Evolutionary conservation across 2,888 invertebrate genomes (phyloP).

Genomic region (Stramonita haemastoma): DNA sequence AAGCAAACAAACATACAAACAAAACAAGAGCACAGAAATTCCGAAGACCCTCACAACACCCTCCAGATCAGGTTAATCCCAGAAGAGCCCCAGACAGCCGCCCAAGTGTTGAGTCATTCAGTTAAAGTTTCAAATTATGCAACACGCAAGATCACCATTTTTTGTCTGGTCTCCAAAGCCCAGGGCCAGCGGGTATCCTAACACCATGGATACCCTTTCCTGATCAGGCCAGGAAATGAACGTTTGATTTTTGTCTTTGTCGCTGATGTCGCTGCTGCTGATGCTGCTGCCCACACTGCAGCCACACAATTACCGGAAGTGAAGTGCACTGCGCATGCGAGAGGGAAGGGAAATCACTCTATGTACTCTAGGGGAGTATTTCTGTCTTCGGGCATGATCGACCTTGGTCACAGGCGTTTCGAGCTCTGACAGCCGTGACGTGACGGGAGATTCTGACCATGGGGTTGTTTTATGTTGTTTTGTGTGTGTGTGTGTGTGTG

Average conservation of each 20-base stretch:
- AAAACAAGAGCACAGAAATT: too few species aligned
- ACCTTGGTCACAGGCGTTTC: not conserved
- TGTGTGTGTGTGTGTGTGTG: too few species aligned
- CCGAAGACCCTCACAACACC: too few species aligned
- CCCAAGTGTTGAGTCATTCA: conserved; percentile 9
- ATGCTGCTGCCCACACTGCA: not conserved
- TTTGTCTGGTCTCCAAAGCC: not conserved
- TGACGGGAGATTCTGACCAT: too few species aligned
- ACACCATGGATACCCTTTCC: not conserved
- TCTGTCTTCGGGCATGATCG: not conserved
- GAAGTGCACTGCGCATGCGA: not conserved
- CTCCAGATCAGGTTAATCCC: too few species aligned
- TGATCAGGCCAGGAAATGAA: conserved; percentile 8
- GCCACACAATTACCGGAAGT: not conserved
- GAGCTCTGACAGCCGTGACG: too few species aligned
- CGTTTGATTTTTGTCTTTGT: not conserved
- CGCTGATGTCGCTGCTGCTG: not conserved
- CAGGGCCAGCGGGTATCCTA: not conserved
- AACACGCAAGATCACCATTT: conserved; percentile 1
- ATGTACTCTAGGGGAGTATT: not conserved
- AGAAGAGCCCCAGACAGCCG: too few species aligned
- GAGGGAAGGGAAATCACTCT: conserved; percentile 17
- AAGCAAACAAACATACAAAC: too few species aligned
- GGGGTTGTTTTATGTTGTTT: too few species aligned
- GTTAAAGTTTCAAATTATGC: not conserved